phyloP scores from a whole-genome alignment of 2,113 vertebrate genomes.

The Eptesicus fuscus region DNA sequence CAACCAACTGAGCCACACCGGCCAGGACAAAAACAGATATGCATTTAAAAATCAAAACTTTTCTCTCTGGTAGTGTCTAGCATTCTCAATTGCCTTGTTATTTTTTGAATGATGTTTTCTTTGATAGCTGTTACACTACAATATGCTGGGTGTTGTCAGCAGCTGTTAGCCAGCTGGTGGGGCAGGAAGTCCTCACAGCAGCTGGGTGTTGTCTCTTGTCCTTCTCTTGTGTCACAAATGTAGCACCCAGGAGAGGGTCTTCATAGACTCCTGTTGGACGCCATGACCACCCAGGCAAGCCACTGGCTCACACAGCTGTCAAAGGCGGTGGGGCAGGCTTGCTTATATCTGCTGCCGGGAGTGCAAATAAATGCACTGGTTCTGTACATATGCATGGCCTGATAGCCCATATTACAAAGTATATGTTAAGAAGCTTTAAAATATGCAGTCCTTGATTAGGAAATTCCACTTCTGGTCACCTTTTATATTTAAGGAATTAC shows the following conservation, averaged over 20 bases:
- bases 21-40: background rate
- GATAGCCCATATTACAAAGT: background rate
- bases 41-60: background rate
- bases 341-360: background rate
- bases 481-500: slow-evolving; percentile 21
- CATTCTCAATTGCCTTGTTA: background rate
- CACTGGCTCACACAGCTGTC: background rate
- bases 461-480: slow-evolving; percentile 8
- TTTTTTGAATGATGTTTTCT: background rate
- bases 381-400: background rate
- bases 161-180: background rate
- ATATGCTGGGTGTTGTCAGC: background rate
- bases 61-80: background rate
- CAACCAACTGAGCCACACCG: background rate
- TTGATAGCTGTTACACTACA: background rate
- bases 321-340: background rate
- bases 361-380: background rate
- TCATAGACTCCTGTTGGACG: background rate
- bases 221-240: background rate
- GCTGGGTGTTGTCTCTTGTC: background rate
- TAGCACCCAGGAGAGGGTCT: background rate
- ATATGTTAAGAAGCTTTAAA: background rate
- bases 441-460: background rate
- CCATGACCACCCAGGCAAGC: background rate
- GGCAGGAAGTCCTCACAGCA: background rate